These are phyloP conservation scores for Orchestia grillus DNA, from an alignment of 1,140 invertebrate genomes.

Conservation along the genomic window DNA sequence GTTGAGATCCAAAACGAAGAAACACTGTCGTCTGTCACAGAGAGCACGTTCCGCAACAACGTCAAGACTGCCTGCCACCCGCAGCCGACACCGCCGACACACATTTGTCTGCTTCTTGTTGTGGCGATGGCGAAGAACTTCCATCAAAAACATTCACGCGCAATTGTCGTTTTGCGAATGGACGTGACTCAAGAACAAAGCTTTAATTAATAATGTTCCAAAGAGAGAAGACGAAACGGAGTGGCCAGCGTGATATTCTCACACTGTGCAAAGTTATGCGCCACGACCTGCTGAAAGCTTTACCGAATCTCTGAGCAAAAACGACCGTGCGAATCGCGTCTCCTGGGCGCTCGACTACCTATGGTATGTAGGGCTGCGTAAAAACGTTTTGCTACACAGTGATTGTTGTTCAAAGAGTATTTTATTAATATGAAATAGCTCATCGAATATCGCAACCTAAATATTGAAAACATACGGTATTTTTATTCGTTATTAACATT, in stretches of 20 bases:
- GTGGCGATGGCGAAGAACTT: constrained; percentile 15
- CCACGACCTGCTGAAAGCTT: background rate
- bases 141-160: constrained; percentile 26
- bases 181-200: constrained; percentile 23
- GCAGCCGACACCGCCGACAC: background rate
- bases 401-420: too few relatives aligned
- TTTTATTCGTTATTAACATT: too few relatives aligned
- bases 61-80: background rate
- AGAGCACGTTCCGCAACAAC: background rate
- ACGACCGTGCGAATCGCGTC: background rate
- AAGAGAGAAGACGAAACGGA: background rate
- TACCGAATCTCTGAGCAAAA: background rate
- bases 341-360: background rate
- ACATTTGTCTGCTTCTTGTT: constrained; percentile 3
- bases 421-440: too few relatives aligned
- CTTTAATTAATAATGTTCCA: constrained; percentile 25
- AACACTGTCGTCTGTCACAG: background rate
- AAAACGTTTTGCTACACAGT: too few relatives aligned
- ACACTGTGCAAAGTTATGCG: background rate
- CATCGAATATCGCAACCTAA: too few relatives aligned
- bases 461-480: too few relatives aligned
- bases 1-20: background rate
- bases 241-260: background rate
- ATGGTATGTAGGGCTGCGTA: too few relatives aligned
- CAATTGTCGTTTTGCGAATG: background rate